Evolutionary conservation across 2,113 vertebrate genomes (phyloP).

Genomic region (Sorex araneus): DNA sequence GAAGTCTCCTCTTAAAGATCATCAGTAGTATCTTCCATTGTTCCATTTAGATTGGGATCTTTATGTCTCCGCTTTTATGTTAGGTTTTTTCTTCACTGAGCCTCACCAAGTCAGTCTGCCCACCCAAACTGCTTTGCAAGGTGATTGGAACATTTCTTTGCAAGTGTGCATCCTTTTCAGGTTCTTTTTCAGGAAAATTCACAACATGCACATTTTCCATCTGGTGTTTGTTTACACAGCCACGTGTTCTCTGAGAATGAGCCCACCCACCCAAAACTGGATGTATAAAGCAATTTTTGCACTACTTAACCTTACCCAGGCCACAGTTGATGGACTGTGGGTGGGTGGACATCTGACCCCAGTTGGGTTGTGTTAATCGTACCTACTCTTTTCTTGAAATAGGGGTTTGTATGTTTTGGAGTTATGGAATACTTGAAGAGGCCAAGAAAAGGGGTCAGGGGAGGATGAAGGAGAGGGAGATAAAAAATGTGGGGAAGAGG

Average conservation of each 20-base stretch:
- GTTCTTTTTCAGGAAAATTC: conserved; percentile 27
- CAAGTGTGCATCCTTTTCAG: conserved; percentile 23
- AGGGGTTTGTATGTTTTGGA: neutral
- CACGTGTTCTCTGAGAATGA: conserved; percentile 3
- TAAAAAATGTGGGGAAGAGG: too few species aligned
- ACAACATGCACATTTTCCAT: conserved; percentile 39
- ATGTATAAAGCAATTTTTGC: neutral
- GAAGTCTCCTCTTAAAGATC: neutral
- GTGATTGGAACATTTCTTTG: conserved; percentile 47
- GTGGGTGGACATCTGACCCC: neutral
- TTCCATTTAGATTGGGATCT: neutral
- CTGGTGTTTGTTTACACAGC: conserved; percentile 13
- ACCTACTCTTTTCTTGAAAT: neutral
- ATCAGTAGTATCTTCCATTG: neutral
- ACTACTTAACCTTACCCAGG: neutral
- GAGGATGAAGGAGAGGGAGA: neutral
- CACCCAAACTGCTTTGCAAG: conserved; percentile 15
- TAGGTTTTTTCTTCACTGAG: neutral
- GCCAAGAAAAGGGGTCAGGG: neutral
- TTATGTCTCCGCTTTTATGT: neutral
- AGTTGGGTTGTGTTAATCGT: neutral
- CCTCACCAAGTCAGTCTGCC: neutral
- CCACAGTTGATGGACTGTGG: neutral
- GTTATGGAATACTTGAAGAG: neutral
- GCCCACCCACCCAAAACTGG: neutral